These are phyloP conservation scores for Etheostoma spectabile DNA, from an alignment of 2,113 vertebrate genomes.

Conservation along the genomic window DNA sequence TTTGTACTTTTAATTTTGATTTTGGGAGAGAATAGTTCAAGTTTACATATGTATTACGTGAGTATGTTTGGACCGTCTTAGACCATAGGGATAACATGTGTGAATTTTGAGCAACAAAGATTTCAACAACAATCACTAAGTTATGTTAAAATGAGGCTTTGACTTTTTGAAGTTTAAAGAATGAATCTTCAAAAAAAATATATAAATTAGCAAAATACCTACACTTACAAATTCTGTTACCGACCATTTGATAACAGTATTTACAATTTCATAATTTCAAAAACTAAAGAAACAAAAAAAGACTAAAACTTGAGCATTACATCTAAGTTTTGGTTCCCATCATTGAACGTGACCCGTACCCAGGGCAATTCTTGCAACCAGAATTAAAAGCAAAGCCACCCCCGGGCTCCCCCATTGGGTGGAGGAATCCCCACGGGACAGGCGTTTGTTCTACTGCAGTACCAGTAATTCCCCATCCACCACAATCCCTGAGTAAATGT, in stretches of 20 bases:
- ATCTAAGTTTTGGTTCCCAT: background rate
- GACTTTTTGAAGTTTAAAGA: too few relatives aligned
- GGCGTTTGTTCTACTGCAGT: background rate
- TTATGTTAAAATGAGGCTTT: background rate
- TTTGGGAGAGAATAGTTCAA: too few relatives aligned
- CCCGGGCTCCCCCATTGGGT: constrained; percentile 9
- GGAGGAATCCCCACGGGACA: constrained; percentile 1
- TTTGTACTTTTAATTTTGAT: too few relatives aligned
- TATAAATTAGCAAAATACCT: background rate
- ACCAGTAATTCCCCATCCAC: constrained; percentile 3
- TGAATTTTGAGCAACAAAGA: background rate
- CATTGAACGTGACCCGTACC: background rate
- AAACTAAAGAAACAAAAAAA: background rate
- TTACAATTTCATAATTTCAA: background rate
- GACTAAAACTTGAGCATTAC: background rate
- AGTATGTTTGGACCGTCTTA: too few relatives aligned
- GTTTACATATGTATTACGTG: too few relatives aligned
- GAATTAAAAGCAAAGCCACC: background rate
- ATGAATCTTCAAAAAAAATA: background rate
- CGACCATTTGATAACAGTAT: background rate
- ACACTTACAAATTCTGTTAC: background rate
- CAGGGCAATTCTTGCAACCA: background rate
- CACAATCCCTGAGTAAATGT: background rate
- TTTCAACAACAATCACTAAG: background rate
- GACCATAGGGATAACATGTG: too few relatives aligned